Percentiles rank a stretch among this genome's conserved stretches.
These are phyloP conservation scores for Syngnathus typhle DNA, from an alignment of 2,113 vertebrate species.

Conservation along the genomic window DNA sequence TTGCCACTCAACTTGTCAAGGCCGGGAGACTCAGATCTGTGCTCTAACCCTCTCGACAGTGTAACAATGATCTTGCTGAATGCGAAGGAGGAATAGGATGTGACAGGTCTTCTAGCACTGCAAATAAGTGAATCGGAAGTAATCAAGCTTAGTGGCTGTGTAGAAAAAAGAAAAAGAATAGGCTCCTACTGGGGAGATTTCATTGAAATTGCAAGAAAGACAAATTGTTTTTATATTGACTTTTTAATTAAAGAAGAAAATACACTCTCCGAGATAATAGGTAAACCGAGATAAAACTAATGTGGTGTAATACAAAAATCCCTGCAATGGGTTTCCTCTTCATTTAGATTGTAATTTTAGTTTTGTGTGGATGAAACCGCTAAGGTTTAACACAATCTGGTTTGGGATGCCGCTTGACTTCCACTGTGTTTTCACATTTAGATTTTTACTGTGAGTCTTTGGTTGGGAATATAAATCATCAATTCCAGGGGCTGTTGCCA, in stretches of 20 bases:
- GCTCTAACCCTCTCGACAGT: constrained; percentile 49
- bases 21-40: constrained; percentile 45
- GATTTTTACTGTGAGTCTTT: background rate
- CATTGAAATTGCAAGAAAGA: constrained; percentile 27
- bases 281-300: background rate
- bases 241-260: constrained; percentile 8
- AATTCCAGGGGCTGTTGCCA: background rate
- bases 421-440: background rate
- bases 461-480: background rate
- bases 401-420: background rate
- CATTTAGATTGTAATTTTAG: background rate
- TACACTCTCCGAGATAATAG: background rate
- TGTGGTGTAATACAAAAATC: background rate
- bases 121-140: constrained; percentile 32
- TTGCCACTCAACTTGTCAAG: constrained; percentile 57
- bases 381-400: background rate
- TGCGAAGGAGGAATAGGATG: constrained; percentile 17
- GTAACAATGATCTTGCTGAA: constrained; percentile 29
- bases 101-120: constrained; percentile 22
- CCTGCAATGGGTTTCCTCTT: background rate
- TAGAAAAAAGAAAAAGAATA: constrained; percentile 51
- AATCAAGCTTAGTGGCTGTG: constrained; percentile 64
- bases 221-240: background rate
- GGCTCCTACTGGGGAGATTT: constrained; percentile 43
- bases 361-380: background rate